phyloP scores from a whole-genome alignment of 2,888 invertebrate genomes.

The Lutraria lutraria region DNA sequence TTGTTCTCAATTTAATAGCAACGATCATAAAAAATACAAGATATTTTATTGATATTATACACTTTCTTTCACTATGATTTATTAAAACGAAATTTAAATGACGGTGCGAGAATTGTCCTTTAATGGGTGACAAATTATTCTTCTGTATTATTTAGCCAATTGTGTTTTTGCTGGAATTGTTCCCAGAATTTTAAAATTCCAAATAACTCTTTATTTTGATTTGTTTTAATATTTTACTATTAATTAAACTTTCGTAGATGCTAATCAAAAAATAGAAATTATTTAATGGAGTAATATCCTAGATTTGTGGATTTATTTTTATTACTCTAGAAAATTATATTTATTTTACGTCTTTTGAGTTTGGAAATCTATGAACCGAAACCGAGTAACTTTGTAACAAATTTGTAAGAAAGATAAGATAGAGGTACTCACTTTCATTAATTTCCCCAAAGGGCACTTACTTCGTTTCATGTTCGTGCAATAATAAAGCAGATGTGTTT shows the following conservation, averaged over 20 bases:
- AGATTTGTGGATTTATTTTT: too few species aligned
- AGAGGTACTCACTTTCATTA: constrained; percentile 4
- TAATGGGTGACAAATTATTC: not conserved
- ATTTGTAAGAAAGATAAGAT: constrained; percentile 10
- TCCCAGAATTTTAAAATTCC: not conserved
- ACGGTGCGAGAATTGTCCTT: not conserved
- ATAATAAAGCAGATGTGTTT: not conserved
- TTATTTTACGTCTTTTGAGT: not conserved
- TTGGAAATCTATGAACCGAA: not conserved
- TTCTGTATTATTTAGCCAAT: not conserved
- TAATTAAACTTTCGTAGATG: not conserved
- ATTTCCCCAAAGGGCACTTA: constrained; percentile 17
- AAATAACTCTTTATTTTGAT: not conserved
- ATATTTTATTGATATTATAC: too few species aligned
- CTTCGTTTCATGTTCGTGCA: constrained; percentile 1
- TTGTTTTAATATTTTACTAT: not conserved
- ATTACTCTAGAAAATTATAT: too few species aligned
- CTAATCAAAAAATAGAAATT: not conserved
- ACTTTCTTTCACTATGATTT: not conserved
- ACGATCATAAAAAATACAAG: too few species aligned
- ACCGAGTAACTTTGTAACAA: not conserved
- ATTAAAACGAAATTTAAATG: not conserved
- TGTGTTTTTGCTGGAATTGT: not conserved
- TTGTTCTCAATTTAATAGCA: too few species aligned
- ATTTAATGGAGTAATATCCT: too few species aligned